Base-by-base conservation (phyloP, 2,888 invertebrate genomes). In the Dynastes tityus region DNA sequence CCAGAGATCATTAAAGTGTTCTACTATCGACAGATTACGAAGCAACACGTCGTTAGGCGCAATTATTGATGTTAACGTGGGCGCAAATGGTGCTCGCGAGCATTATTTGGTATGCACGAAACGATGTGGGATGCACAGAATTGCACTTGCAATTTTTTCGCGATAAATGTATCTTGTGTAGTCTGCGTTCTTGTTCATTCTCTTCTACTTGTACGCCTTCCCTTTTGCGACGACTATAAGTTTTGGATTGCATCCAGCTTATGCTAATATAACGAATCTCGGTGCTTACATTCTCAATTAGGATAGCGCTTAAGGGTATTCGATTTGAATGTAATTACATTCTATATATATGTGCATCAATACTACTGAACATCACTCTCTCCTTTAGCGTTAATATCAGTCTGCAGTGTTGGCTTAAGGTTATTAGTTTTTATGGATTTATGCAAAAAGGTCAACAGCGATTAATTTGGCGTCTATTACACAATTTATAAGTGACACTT, bases 61-160 rank as follows among this genome's bases (percentile, higher is more conserved):
- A 84, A 85, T 85, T 85, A 85, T 85, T 83, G 84, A 83, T 84
- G 84, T 85, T 81, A 82, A 79, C 80, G 83, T 83, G 81, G 83
- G 84, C 82, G 84, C 76, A 78, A 79, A 82, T 79, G 79, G 79
- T 79, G 80, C 79, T 81, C 73, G 81, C 80, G 73, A 79, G 78
- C 77, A 78, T 79, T 80, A 81, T 82, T 83, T 81, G 80, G 79
- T 80, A 79, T 82, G 82, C 83, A 82, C 79, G 82, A 79, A 79
- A 76, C 77, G 68, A 68, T 65, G 80, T 80, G 80, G 78, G 76
- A 76, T 67, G 80, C 58, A 71, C 40, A 73, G 77, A 78, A 80
- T 78, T 80, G 78, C 80, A 71, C 63, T 76, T 32, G 65, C 73
- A 27, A 76, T 64, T 80, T 78, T 80, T 76, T 68, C 67, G 58